These are phyloP conservation scores for Martes martes DNA, from an alignment of 2,113 vertebrate genomes.

Conservation along the genomic window DNA sequence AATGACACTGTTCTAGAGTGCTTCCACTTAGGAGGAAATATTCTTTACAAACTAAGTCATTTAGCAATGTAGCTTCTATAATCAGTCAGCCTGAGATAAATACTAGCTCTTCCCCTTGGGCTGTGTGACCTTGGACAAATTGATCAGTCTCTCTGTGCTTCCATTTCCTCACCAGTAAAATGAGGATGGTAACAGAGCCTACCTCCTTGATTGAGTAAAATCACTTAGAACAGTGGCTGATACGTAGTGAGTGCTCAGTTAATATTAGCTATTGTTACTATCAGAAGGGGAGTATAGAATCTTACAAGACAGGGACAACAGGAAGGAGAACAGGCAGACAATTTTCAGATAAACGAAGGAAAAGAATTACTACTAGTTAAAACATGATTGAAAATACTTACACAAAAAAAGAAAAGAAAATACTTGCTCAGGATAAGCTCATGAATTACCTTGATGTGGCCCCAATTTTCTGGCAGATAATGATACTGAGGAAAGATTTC, in stretches of 20 bases:
- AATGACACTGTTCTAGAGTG: background rate
- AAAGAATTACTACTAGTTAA: constrained; percentile 48
- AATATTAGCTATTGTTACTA: constrained; percentile 29
- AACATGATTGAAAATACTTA: constrained; percentile 45
- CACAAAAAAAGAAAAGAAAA: constrained; percentile 13
- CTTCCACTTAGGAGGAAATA: background rate
- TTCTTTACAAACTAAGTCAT: constrained; percentile 33
- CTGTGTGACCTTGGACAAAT: constrained; percentile 4
- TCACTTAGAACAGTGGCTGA: background rate
- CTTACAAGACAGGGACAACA: background rate
- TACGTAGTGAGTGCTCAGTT: background rate
- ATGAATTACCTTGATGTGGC: background rate
- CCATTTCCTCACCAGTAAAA: constrained; percentile 12
- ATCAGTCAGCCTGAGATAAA: background rate
- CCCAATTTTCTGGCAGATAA: constrained; percentile 39
- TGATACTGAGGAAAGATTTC: constrained; percentile 43
- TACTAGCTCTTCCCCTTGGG: background rate
- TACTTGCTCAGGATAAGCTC: constrained; percentile 36
- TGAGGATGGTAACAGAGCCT: background rate
- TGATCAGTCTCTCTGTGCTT: background rate
- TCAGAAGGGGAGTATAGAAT: background rate
- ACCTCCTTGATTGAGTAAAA: constrained; percentile 3
- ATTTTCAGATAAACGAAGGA: constrained; percentile 54
- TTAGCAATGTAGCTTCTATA: constrained; percentile 31
- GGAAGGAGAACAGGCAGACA: constrained; percentile 20